Evolutionary conservation across 2,113 vertebrate genomes (phyloP), one percentile per base, ranked within the genome.

Genomic region (Phyllopteryx taeniolatus): DNA sequence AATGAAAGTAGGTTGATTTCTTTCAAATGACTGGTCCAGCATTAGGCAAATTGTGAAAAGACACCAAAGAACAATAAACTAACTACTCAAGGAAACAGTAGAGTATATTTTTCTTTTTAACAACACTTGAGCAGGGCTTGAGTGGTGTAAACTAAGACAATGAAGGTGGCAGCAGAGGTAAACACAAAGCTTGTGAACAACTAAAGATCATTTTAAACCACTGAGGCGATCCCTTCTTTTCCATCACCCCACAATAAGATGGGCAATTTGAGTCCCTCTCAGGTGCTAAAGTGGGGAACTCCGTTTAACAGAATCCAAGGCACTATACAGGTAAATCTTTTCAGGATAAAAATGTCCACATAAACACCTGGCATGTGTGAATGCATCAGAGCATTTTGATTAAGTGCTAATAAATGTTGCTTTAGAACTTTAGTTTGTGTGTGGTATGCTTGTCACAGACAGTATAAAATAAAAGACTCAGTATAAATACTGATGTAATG

Each of bases 401-500:
- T 11, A 63, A 60, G 5, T 5, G 61, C 9, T 8, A 43, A 63
- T n/a, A 4, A 13, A 31, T 76, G 53, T 51, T 74, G 8, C 15
- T 71, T 57, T 67, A 57, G 53, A 60, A 11, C 8, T 51, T 51
- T 51, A 27, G 10, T 27, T 61, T 51, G 7, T 22, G 47, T 57
- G 51, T 27, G 11, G 20, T 49, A 68, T 76, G 33, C 68, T 60
- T 31, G 51, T 70, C 33, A 78, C 53, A 54, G 51, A 49, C 11
- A 42, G 22, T 15, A 53, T 46, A 62, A 60, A 78, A 56, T 65
- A 14, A 60, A 22, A 39, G 7, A 63, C 35, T 44, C 9, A 22
- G 42, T 44, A 65, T 63, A 65, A 65, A 65, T 47, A 72, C 56
- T 72, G 51, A 74, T 33, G 20, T 57, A 61, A 15, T 27, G 20